Evolutionary conservation across 2,888 invertebrate genomes (phyloP), one percentile per base, ranked within the genome.

Genomic region (Hydroisotoma schaefferi): DNA sequence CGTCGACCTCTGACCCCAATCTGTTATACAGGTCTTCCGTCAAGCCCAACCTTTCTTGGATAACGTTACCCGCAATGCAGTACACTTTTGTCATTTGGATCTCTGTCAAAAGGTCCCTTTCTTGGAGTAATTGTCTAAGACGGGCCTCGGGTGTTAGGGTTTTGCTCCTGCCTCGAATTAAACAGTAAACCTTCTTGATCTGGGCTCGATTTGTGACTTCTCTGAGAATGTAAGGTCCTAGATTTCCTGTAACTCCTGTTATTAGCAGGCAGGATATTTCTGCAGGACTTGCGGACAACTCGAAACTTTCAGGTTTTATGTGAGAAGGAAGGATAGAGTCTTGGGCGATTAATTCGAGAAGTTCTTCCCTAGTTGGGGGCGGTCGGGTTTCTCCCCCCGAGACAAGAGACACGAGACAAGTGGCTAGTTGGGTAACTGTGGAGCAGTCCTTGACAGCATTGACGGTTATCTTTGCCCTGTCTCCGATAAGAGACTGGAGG

Each of bases 371-470:
- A 8, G 48, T 53, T 12, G 43, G 28, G 2, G 54, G 59, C 1
- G n/a, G 40, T 1, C 23, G 18, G 1, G 18, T n/a, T 2, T 43
- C 46, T 8, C 20, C 46, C 20, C 25, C 46, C 5, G 46, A 46
- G 15, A 25, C 22, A 25, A 23, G 23, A 20, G 20, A 20, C 23
- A 46, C 46, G 5, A 46, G 12, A 6, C 43, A 12, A 3, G 4
- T 40, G 2, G 40, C 47, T 1, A 63, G 29, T 8, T 54, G 25
- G 23, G 38, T n/a, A 12, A 66, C 40, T 1, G 57, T 65, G 47
- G 44, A 54, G 29, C 58, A 56, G 28, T 65, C 65, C 27, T 57
- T 37, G 1, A 65, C 44, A 12, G 62, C 52, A 38, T 28, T 57
- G 2, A 57, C 55, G 23, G 28, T 59, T 8, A 65, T 37, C 0